phyloP scores from a whole-genome alignment of 1,140 invertebrate species.

The Lordiphosa collinella region DNA sequence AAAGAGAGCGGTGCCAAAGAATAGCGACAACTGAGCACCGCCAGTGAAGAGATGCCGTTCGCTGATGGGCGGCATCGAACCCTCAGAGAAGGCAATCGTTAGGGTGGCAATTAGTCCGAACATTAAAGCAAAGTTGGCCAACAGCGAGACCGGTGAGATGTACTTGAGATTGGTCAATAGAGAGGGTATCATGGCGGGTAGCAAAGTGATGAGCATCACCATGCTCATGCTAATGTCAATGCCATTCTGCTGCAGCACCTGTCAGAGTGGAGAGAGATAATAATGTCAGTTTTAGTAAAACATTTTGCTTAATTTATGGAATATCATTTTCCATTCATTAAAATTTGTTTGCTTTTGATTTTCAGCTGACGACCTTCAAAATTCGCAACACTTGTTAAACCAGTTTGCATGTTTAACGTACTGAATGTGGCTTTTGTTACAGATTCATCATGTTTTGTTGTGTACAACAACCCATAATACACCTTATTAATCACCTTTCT shows the following conservation, averaged over 20 bases:
- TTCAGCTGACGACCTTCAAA: too few species aligned
- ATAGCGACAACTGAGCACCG: conserved; percentile 84
- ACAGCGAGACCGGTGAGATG: conserved; percentile 85
- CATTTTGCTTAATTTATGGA: too few species aligned
- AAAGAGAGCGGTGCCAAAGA: conserved; percentile 88
- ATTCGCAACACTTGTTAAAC: too few species aligned
- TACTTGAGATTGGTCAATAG: conserved; percentile 89
- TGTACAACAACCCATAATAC: too few species aligned
- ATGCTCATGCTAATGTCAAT: conserved; percentile 82
- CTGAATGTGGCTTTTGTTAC: too few species aligned
- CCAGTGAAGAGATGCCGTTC: conserved; percentile 81
- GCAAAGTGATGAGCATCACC: conserved; percentile 86
- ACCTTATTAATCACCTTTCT: too few species aligned
- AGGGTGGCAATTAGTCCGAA: conserved; percentile 85
- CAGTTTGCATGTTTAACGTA: too few species aligned
- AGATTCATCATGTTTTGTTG: too few species aligned
- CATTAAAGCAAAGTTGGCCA: conserved; percentile 86
- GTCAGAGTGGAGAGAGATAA: too few species aligned
- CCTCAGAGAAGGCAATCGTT: conserved; percentile 84
- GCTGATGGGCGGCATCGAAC: conserved; percentile 82
- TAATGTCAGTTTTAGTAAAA: too few species aligned
- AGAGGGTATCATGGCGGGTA: conserved; percentile 87
- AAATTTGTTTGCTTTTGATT: too few species aligned
- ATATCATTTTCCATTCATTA: too few species aligned
- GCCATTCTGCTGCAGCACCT: conserved; percentile 84